phyloP scores from a whole-genome alignment of 1,140 invertebrate species.

The Heliconius congener region DNA sequence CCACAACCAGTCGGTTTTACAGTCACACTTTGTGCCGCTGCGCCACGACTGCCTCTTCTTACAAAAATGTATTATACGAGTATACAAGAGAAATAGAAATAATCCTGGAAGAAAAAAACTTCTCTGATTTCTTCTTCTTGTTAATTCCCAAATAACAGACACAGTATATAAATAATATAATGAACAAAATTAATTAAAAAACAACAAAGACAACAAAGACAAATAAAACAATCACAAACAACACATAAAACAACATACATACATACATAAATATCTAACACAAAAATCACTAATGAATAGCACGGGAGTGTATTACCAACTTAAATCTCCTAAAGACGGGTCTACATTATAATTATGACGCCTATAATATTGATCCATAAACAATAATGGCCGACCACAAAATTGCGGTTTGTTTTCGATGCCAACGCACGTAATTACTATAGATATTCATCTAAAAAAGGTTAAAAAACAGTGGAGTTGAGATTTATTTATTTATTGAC shows the following conservation, averaged over 20 bases:
- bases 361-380: conserved; percentile 73
- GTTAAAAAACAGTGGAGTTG: conserved; percentile 64
- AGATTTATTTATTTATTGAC: conserved; percentile 78
- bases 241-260: conserved; percentile 9
- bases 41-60: neutral
- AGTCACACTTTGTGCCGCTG: neutral
- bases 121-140: too few species aligned
- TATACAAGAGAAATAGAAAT: too few species aligned
- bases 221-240: neutral
- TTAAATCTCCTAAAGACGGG: conserved; percentile 53
- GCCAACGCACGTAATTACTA: conserved; percentile 72
- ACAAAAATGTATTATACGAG: too few species aligned
- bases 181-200: neutral
- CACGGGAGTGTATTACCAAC: conserved; percentile 53
- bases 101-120: too few species aligned
- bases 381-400: conserved; percentile 71
- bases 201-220: neutral
- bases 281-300: conserved; percentile 63
- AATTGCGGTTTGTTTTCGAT: conserved; percentile 77
- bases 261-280: conserved; percentile 21
- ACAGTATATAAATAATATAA: too few species aligned
- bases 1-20: neutral
- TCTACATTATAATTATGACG: conserved; percentile 73
- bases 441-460: conserved; percentile 62
- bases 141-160: too few species aligned